Evolutionary conservation across 23 tunicate species (phyloP).

Genomic region (Trididemnum miniatum): DNA sequence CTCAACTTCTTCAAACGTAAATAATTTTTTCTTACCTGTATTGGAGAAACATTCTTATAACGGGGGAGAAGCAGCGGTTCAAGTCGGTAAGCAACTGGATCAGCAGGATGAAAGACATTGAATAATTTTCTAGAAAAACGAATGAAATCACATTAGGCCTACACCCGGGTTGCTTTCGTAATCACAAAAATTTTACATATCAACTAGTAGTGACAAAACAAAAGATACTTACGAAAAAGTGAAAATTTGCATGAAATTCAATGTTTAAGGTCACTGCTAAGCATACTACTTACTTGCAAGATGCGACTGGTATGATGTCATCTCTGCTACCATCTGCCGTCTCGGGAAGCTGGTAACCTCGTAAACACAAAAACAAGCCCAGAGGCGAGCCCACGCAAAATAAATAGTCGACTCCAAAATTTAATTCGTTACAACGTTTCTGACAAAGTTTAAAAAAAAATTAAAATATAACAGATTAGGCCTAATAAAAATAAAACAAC

Average conservation of each 20-base stretch:
- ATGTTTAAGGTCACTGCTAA: too few relatives aligned
- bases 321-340: conserved; percentile 14
- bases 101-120: conserved; percentile 90
- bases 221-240: too few relatives aligned
- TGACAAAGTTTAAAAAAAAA: neutral
- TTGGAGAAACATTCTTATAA: conserved; percentile 55
- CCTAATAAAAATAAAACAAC: too few relatives aligned
- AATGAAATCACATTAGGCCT: too few relatives aligned
- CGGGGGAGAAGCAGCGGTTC: conserved; percentile 69
- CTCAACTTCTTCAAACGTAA: too few relatives aligned
- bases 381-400: conserved; percentile 89
- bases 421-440: conserved; percentile 3
- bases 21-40: conserved; percentile 45
- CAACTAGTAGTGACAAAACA: too few relatives aligned
- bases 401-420: conserved; percentile 54
- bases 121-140: conserved; percentile 43
- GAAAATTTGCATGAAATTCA: too few relatives aligned
- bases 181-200: too few relatives aligned
- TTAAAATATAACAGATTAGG: too few relatives aligned
- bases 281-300: conserved; percentile 58
- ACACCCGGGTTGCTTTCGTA: too few relatives aligned
- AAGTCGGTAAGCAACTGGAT: conserved; percentile 92
- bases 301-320: conserved; percentile 38
- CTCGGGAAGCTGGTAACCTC: conserved; percentile 47
- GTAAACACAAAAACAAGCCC: conserved; percentile 62